phyloP scores from a whole-genome alignment of 2,888 invertebrate genomes.

The Prenolepis imparis region DNA sequence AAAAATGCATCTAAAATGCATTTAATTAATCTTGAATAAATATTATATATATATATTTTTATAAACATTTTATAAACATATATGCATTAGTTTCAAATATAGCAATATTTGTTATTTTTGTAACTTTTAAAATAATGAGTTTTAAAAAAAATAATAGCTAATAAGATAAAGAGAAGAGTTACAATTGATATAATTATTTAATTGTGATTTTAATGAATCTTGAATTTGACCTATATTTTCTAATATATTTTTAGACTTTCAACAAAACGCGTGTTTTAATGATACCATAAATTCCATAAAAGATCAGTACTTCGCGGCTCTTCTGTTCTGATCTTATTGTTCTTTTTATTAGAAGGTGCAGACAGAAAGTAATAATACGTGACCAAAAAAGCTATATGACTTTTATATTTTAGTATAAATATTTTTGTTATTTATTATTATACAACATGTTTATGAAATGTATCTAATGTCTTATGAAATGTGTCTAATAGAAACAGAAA shows the following conservation, averaged over 20 bases:
- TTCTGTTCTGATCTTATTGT: not conserved
- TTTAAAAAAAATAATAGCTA: not conserved
- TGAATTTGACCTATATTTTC: not conserved
- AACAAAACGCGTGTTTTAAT: slow-evolving; percentile 13
- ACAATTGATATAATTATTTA: not conserved
- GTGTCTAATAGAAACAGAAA: not conserved
- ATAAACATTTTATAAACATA: not conserved
- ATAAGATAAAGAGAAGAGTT: not conserved
- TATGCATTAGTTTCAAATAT: not conserved
- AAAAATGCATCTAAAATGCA: not conserved
- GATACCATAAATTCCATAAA: not conserved
- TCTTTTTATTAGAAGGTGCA: slow-evolving; percentile 1
- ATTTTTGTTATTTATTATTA: not conserved
- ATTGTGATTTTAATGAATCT: not conserved
- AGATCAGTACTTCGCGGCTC: not conserved
- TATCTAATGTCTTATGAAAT: too few species aligned
- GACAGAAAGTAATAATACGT: slow-evolving; percentile 10
- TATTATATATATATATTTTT: not conserved
- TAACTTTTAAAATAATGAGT: not conserved
- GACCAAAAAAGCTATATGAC: not conserved
- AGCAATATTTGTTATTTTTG: not conserved
- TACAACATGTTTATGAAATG: not conserved
- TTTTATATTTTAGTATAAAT: not conserved
- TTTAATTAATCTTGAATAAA: not conserved
- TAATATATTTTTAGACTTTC: slow-evolving; percentile 2